phyloP scores from a whole-genome alignment of 2,797 vertebrate genomes.

The Neomorphus geoffroyi region DNA sequence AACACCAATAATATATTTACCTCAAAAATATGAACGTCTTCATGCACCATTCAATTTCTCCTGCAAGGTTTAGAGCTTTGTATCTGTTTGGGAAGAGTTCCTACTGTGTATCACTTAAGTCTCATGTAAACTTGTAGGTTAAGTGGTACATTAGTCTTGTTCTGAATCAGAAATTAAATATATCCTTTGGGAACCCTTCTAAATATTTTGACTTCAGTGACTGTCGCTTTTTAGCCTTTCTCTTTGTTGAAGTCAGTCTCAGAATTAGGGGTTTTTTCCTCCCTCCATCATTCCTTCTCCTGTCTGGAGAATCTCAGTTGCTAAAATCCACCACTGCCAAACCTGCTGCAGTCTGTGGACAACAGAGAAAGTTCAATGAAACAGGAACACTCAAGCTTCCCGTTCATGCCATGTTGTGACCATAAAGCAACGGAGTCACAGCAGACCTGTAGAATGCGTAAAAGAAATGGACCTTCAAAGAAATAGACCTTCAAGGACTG shows the following conservation, averaged over 20 bases:
- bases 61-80: not conserved
- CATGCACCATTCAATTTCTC: not conserved
- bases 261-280: not conserved
- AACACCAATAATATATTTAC: not conserved
- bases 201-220: not conserved
- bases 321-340: constrained; percentile 31
- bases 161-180: constrained; percentile 1
- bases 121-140: not conserved
- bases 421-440: not conserved
- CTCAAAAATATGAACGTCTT: not conserved
- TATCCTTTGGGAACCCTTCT: not conserved
- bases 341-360: constrained; percentile 10
- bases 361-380: constrained; percentile 20
- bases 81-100: not conserved
- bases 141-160: not conserved
- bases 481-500: not conserved
- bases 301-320: constrained; percentile 37
- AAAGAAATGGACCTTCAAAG: not conserved
- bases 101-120: not conserved
- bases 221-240: not conserved
- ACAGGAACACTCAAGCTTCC: not conserved
- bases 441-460: not conserved
- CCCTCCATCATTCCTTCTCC: not conserved
- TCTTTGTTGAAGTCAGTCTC: not conserved
- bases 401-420: not conserved